Evolutionary conservation across 2,888 invertebrate genomes (phyloP), one percentile per base, ranked within the genome.

Genomic region (Andrena minutula): DNA sequence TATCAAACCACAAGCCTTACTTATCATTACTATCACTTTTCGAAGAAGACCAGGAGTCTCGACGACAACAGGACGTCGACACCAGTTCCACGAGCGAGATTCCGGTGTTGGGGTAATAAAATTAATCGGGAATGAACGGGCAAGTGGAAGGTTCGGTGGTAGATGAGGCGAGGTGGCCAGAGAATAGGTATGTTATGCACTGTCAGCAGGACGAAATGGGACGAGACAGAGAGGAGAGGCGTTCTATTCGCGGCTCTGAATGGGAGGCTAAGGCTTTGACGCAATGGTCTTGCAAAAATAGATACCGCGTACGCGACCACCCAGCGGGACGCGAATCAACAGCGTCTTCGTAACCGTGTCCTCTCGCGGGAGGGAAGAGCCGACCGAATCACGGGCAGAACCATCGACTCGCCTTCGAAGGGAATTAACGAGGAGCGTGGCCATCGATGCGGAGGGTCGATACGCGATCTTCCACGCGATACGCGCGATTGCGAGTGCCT

Each of bases 231-330:
- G 68, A 73, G 60, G 51, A 35, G 69, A 49, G 73, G 47, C 70
- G 81, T 86, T 91, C 91, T 92, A 92, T 91, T 92, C 89, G 81
- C 82, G 89, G 83, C 88, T 84, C 87, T 90, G 87, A 91, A 91
- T 90, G 90, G 89, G 88, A 81, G 87, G 77, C 78, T 65, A 49
- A 63, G 58, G 78, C 86, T 85, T 88, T 87, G 89, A 88, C 88
- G 87, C 88, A 88, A 88, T 81, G 80, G 51, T 63, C 79, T 84
- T 83, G 87, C 89, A 88, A 91, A 92, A 91, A 92, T 91, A 92
- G 90, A 83, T 10, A 2, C 32, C 47, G 28, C 12, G 49, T 23
- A 56, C n/a, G 49, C 41, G 66, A 69, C 32, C 69, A 32, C 56
- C 47, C 8, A 10, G 8, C 35, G 56, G 23, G 10, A 26, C 26